phyloP scores from a whole-genome alignment of 2,888 invertebrate species.

The Odontothrips loti region DNA sequence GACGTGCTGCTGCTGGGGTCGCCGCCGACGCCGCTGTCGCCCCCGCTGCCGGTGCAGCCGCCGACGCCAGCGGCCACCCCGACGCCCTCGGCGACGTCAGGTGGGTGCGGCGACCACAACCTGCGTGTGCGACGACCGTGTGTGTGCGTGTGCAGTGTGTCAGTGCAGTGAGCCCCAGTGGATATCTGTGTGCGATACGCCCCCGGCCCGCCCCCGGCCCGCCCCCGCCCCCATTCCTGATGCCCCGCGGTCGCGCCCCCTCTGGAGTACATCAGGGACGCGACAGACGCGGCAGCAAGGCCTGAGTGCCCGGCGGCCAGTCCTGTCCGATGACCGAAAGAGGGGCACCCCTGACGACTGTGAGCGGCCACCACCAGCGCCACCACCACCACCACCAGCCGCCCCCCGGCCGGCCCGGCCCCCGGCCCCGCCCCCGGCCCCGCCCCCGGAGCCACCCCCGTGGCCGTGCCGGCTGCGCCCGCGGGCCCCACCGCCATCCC shows the following conservation, averaged over 20 bases:
- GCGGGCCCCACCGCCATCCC: background rate
- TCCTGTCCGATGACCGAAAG: background rate
- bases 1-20: slow-evolving; percentile 15
- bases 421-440: background rate
- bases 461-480: background rate
- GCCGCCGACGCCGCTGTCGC: slow-evolving; percentile 8
- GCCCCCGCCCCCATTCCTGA: too few species aligned
- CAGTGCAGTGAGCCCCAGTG: background rate
- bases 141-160: background rate
- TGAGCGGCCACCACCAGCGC: background rate
- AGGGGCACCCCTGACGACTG: background rate
- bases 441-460: background rate
- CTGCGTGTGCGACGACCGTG: background rate
- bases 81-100: background rate
- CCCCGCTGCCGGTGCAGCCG: background rate
- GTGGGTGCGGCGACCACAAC: background rate
- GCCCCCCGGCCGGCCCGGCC: background rate
- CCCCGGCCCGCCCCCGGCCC: too few species aligned
- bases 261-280: too few species aligned
- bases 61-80: background rate
- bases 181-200: background rate
- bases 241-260: too few species aligned
- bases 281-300: too few species aligned
- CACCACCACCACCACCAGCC: background rate
- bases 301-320: background rate